Evolutionary conservation across 1,140 invertebrate genomes (phyloP).

Genomic region (Galendromus occidentalis): DNA sequence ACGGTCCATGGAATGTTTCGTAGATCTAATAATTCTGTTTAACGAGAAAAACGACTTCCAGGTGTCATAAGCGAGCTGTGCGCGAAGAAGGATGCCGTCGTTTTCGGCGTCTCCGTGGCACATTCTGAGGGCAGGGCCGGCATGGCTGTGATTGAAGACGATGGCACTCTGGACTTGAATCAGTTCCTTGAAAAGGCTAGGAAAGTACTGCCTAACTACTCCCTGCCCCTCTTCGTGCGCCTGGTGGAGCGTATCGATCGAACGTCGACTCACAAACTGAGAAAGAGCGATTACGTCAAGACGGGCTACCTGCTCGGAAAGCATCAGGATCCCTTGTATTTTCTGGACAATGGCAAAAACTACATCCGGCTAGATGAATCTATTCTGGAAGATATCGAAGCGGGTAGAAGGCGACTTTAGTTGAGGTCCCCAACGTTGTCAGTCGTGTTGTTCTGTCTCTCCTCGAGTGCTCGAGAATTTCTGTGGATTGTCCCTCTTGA

Average conservation of each 20-base stretch:
- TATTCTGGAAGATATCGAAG: constrained; percentile 32
- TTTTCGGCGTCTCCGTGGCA: constrained; percentile 66
- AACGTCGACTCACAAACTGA: constrained; percentile 82
- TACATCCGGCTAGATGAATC: constrained; percentile 42
- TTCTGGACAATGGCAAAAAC: constrained; percentile 31
- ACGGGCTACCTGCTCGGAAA: constrained; percentile 64
- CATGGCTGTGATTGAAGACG: constrained; percentile 82
- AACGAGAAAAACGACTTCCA: neutral
- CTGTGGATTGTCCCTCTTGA: no score
- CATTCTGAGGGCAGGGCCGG: constrained; percentile 74
- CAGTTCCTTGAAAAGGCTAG: constrained; percentile 25
- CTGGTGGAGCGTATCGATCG: constrained; percentile 59
- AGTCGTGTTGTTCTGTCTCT: no score
- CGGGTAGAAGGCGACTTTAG: neutral
- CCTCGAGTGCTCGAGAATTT: no score
- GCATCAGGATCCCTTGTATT: constrained; percentile 32
- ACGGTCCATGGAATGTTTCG: no score
- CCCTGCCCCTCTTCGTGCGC: constrained; percentile 66
- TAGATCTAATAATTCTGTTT: no score
- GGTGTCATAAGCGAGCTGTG: constrained; percentile 59
- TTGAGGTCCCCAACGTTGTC: no score
- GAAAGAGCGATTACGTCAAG: constrained; percentile 74
- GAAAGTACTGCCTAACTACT: constrained; percentile 54
- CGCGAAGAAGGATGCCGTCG: constrained; percentile 65
- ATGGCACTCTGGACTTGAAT: constrained; percentile 43